These are phyloP conservation scores for Megalurothrips usitatus DNA, from an alignment of 2,888 invertebrate species.

Conservation along the genomic window DNA sequence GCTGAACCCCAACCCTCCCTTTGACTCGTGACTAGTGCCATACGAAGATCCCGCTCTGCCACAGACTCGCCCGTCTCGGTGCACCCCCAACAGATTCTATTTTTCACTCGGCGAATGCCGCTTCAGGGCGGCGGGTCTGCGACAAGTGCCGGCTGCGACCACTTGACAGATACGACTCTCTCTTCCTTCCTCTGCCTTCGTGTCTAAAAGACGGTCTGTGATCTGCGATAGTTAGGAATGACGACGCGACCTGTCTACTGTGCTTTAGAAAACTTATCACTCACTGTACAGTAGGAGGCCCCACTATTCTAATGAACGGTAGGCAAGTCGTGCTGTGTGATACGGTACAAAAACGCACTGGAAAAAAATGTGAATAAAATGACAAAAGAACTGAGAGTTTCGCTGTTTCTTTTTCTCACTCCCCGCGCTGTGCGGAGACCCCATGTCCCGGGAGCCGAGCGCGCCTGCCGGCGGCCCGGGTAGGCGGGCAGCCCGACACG, in stretches of 20 bases:
- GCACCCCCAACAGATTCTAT: no score
- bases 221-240: not conserved
- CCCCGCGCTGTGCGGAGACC: no score
- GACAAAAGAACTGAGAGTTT: not conserved
- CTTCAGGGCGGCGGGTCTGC: no score
- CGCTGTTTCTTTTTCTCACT: no score
- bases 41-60: not conserved
- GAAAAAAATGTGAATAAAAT: not conserved
- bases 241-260: not conserved
- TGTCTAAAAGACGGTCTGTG: conserved; percentile 5
- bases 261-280: not conserved
- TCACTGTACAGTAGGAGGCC: not conserved
- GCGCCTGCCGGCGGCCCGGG: not conserved
- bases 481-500: not conserved
- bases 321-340: not conserved
- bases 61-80: no score
- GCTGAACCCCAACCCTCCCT: not conserved
- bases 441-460: not conserved
- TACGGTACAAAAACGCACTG: not conserved
- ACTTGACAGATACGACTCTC: not conserved
- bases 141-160: not conserved
- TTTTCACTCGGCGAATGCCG: no score
- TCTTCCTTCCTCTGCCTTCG: not conserved
- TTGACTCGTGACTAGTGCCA: not conserved
- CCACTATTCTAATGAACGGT: not conserved